A percentile compares a stretch with the other conserved stretches of the same genome.
phyloP scores from a whole-genome alignment of 2,888 invertebrate species.

The Conus canariensis region DNA sequence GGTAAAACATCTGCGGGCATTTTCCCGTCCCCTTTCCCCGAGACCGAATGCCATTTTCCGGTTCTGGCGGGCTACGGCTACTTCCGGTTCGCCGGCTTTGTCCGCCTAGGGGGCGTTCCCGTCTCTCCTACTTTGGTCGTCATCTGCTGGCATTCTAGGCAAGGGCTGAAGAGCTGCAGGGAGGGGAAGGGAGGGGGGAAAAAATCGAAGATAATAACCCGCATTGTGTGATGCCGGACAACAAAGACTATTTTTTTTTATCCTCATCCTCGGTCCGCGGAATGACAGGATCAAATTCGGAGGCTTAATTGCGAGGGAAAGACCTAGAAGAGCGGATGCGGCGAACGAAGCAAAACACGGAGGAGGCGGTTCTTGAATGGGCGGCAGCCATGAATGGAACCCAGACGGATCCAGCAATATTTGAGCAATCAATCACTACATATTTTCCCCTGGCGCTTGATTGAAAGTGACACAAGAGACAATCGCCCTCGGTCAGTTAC shows the following conservation, averaged over 20 bases:
- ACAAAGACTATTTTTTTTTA: slow-evolving; percentile 25
- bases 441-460: slow-evolving; percentile 29
- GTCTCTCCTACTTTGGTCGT: slow-evolving; percentile 7
- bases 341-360: slow-evolving; percentile 24
- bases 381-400: background rate
- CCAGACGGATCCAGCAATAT: slow-evolving; percentile 21
- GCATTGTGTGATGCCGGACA: slow-evolving; percentile 30
- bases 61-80: slow-evolving; percentile 33
- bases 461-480: slow-evolving; percentile 29
- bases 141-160: slow-evolving; percentile 29
- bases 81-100: slow-evolving; percentile 45
- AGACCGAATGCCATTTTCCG: slow-evolving; percentile 39
- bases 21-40: background rate
- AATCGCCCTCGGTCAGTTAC: slow-evolving; percentile 19
- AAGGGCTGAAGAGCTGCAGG: background rate
- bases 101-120: slow-evolving; percentile 32
- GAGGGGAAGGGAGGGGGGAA: background rate
- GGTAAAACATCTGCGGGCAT: slow-evolving; percentile 43
- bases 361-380: slow-evolving; percentile 2
- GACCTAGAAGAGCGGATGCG: slow-evolving; percentile 37
- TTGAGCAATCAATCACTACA: slow-evolving; percentile 34
- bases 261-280: background rate
- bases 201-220: slow-evolving; percentile 44
- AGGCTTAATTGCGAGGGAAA: slow-evolving; percentile 31
- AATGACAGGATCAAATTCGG: slow-evolving; percentile 40